Evolutionary conservation across 1,140 invertebrate species (phyloP), one percentile per base, ranked within the genome.

Genomic region (Drosophila navojoa): DNA sequence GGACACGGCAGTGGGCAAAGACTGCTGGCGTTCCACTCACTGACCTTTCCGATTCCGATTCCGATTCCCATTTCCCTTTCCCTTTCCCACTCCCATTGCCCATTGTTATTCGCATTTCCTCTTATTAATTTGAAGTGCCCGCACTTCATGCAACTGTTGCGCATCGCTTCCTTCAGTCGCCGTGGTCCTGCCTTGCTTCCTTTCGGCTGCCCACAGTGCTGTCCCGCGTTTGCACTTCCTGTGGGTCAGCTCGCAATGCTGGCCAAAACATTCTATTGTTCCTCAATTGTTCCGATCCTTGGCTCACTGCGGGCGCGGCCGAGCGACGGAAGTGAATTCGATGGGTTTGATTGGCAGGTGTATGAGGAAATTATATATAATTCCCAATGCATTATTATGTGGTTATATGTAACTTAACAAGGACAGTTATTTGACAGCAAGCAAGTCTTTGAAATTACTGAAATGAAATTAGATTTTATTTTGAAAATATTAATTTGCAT

Each of bases 61-160:
- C 54, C 19, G 2, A 49, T 69, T 78, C 76, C 54, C 79, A 42
- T 52, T 35, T 71, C 52, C 40, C 35, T 25, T 49, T 49, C 59
- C 47, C 58, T 38, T 63, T 61, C 40, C 58, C 47, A 47, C 44
- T 57, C 5, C 42, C 44, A 49, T 67, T 45, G 32, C 13, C 70
- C 15, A 53, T 85, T 87, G 78, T 76, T 70, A 67, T 85, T 78
- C 52, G 78, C 81, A 81, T 74, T 81, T 78, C 67, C 71, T 62
- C 50, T 47, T 81, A 54, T 79, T 87, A 87, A 86, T 76, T 86
- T 86, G 82, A 86, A 86, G 81, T 73, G 68, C 71, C 79, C 78
- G 82, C 82, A 73, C 71, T 76, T 86, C 82, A 85, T 80, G 81
- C 81, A 85, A 81, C 81, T 86, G 81, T 86, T 86, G 81, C 81